A percentile compares a stretch with the other conserved stretches of the same genome.
Conservation (phyloP, 2,888 invertebrate genomes). For the Halictus quadricinctus region DNA sequence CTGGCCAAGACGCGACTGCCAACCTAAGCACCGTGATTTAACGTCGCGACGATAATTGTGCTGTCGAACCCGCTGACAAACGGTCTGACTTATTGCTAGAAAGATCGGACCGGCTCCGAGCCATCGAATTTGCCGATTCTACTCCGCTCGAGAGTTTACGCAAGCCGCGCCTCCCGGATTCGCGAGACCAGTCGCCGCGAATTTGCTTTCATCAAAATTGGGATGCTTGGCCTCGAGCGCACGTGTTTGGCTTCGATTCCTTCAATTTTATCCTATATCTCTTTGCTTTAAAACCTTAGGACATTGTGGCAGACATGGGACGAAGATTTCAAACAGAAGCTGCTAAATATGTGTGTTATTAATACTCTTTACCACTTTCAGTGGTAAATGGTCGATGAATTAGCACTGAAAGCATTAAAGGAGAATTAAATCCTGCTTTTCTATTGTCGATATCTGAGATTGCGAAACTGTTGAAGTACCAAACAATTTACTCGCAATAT, state of each 20-base stretch:
- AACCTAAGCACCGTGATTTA: conserved; percentile 43
- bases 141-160: neutral
- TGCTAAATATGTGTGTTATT: neutral
- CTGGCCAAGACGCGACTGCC: conserved; percentile 7
- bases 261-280: neutral
- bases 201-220: neutral
- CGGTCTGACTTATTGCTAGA: conserved; percentile 3
- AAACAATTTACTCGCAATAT: no score
- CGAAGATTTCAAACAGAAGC: no score
- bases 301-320: no score
- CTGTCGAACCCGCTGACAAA: conserved; percentile 33
- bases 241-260: neutral
- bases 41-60: conserved; percentile 11
- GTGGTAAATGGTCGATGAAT: no score
- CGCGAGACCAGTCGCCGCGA: neutral
- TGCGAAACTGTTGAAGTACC: no score
- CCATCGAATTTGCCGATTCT: neutral
- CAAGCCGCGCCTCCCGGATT: neutral
- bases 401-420: no score
- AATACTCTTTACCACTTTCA: neutral
- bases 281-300: neutral
- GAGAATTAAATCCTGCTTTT: no score
- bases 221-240: neutral
- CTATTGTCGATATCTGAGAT: no score
- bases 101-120: neutral